Evolutionary conservation across 2,888 invertebrate genomes (phyloP).

Genomic region (Ochropleura leucogaster): DNA sequence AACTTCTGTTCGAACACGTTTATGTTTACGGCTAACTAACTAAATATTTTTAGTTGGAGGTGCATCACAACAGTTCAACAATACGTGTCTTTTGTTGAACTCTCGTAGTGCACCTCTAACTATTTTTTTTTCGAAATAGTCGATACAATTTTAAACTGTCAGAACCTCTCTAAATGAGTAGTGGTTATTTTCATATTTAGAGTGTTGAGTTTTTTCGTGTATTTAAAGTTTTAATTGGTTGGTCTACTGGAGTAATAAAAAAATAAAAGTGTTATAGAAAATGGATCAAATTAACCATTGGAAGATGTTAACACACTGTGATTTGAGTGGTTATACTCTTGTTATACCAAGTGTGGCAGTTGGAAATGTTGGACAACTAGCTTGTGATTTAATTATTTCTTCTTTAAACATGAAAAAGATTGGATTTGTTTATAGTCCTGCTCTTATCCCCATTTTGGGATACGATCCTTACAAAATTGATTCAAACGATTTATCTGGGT

Average conservation of each 20-base stretch:
- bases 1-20: too few species aligned
- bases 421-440: conserved; percentile 93
- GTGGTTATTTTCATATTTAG: conserved; percentile 15
- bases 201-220: conserved; percentile 8
- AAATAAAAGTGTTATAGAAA: conserved; percentile 24
- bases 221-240: background rate
- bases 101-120: too few species aligned
- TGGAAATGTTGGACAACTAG: conserved; percentile 97
- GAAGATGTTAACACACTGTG: conserved; percentile 84
- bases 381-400: conserved; percentile 95
- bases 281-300: conserved; percentile 75
- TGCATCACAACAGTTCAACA: too few species aligned
- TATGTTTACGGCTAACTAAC: too few species aligned
- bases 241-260: conserved; percentile 2
- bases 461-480: conserved; percentile 94
- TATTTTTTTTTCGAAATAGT: too few species aligned
- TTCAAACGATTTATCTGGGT: conserved; percentile 87
- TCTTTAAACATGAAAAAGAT: conserved; percentile 92
- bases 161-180: conserved; percentile 41
- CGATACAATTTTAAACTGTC: conserved; percentile 6
- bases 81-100: too few species aligned
- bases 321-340: conserved; percentile 91
- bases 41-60: too few species aligned
- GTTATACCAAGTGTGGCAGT: conserved; percentile 95
- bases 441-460: conserved; percentile 95